phyloP scores from a whole-genome alignment of 2,888 invertebrate genomes.

The Altica lythri region DNA sequence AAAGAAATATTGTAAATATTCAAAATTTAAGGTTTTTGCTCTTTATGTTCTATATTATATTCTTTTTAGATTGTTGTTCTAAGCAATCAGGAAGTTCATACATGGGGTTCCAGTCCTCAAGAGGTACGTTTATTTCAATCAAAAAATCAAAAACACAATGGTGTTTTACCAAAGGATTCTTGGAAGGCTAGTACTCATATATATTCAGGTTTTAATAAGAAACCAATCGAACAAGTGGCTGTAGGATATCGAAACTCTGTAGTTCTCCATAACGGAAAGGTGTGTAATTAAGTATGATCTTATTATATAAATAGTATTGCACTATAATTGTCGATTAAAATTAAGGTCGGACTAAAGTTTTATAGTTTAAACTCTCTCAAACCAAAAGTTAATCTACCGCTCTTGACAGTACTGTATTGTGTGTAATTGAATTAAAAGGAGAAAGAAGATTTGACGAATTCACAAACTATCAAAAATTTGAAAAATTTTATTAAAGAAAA shows the following conservation, averaged over 20 bases:
- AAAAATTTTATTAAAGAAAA: no score
- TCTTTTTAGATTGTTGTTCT: constrained; percentile 67
- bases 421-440: no score
- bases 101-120: constrained; percentile 81
- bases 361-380: no score
- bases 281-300: no score
- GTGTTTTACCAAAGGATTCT: constrained; percentile 42
- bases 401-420: no score
- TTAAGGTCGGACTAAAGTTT: no score
- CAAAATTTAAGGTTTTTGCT: not conserved
- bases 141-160: constrained; percentile 45
- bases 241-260: constrained; percentile 83
- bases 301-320: no score
- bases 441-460: no score
- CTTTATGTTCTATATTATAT: constrained; percentile 9
- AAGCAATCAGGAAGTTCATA: constrained; percentile 67
- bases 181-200: constrained; percentile 54
- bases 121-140: constrained; percentile 67
- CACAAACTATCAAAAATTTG: no score
- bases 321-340: no score
- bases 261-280: constrained; percentile 51
- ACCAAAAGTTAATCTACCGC: no score
- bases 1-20: no score
- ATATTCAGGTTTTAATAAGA: constrained; percentile 47
- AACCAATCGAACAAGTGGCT: constrained; percentile 52